Base-by-base conservation (phyloP, 2,888 invertebrate species). In the Papilio gigon region DNA sequence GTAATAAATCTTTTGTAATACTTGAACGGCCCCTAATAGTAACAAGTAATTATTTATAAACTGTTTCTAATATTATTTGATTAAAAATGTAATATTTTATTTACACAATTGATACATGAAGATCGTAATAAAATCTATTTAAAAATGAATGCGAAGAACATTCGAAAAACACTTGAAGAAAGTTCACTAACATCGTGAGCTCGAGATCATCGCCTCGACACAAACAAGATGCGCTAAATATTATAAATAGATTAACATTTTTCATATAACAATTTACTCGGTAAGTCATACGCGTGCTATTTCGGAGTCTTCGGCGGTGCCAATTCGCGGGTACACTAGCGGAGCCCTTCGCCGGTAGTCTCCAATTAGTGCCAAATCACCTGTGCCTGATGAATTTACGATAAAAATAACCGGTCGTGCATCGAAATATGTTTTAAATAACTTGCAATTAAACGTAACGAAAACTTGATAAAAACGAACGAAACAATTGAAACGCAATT, bases 321-420 rank as follows among this genome's bases (percentile, higher is more conserved):
- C 82, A 81, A 71, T 79, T 78, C 75, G 79, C 80, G 73, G 68
- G 65, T 73, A 74, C 72, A 68, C 73, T 44, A 33, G 17, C 35
- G 56, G 17, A 58, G 44, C 62, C 62, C 67, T 62, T 33, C 22
- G 56, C 53, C 42, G 12, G 40, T 53, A 40, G 35, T 22, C 30
- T 14, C 20, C 27, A 62, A 70, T 67, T 59, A 64, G 27, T 65
- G 59, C 64, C 59, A 58, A 30, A 63, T 64, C 63, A 68, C 68
- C 67, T 67, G 62, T 56, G 40, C 12, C 12, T 12, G 25, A 14
- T 17, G 42, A 22, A 37, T 27, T 20, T 3, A 20, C 5, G 17
- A 33, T 56, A 0, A 8, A 62, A 67, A 67, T 67, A 67, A 53
- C 40, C 2, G 0, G 50, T 47, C 27, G 50, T n/a, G 30, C 30